Conservation (phyloP, 2,113 vertebrate genomes). For the Lagopus leucura region DNA sequence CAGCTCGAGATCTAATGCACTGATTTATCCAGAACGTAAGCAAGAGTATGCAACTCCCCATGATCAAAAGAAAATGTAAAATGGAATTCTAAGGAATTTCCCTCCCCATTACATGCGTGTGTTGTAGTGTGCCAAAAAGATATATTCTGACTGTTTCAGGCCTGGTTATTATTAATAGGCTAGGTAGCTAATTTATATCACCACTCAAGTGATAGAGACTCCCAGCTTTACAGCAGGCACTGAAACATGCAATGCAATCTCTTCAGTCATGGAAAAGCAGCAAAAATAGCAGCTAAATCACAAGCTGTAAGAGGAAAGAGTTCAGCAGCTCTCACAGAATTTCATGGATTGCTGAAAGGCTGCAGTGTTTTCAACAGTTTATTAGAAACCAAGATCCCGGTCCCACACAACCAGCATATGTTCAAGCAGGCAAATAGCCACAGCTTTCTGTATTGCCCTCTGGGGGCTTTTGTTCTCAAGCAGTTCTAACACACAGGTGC, state of each 20-base stretch:
- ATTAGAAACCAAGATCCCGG: not conserved
- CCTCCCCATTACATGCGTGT: too few species aligned
- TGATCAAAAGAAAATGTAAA: not conserved
- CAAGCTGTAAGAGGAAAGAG: not conserved
- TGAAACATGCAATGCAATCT: accelerated
- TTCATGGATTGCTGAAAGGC: not conserved
- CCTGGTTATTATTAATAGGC: not conserved
- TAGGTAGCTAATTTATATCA: not conserved
- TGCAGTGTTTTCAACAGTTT: not conserved
- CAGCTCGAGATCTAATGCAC: not conserved
- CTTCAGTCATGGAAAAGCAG: not conserved
- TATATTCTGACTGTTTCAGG: not conserved
- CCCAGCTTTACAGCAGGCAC: not conserved
- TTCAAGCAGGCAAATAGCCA: not conserved
- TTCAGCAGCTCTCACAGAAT: not conserved
- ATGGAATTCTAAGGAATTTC: not conserved
- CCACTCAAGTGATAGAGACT: not conserved
- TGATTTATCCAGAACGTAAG: not conserved
- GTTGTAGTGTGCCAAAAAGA: not conserved
- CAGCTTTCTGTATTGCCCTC: not conserved
- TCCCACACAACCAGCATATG: not conserved
- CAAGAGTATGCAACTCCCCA: not conserved
- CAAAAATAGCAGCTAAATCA: not conserved
- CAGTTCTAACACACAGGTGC: accelerated
- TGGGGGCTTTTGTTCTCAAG: not conserved